These are phyloP conservation scores for Atrichornis clamosus DNA, from an alignment of 2,113 vertebrate species.

Conservation along the genomic window DNA sequence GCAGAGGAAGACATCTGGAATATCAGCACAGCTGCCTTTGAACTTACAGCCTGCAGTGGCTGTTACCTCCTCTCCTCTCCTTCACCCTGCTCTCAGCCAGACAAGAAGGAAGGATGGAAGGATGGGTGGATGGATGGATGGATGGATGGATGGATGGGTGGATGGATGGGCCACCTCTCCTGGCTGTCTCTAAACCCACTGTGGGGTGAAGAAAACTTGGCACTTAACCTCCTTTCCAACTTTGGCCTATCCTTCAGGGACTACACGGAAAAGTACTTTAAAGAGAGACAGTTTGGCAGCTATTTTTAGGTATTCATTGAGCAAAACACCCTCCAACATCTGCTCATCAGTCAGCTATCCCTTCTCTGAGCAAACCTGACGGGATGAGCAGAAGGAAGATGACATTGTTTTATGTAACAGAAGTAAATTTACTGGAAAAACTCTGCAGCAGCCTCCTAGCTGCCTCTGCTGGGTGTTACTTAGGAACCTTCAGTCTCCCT, in stretches of 20 bases:
- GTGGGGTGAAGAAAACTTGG: slow-evolving; percentile 28
- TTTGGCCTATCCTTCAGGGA: slow-evolving; percentile 12
- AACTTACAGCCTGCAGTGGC: not conserved
- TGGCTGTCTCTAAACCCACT: not conserved
- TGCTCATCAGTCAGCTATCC: slow-evolving; percentile 54
- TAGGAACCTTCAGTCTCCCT: not conserved
- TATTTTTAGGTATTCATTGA: slow-evolving; percentile 56
- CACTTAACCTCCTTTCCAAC: slow-evolving; percentile 27
- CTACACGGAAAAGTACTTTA: slow-evolving; percentile 65
- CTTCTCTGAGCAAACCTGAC: slow-evolving; percentile 31
- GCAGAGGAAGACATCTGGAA: not conserved
- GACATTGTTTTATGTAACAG: slow-evolving; percentile 56
- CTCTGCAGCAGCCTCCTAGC: not conserved
- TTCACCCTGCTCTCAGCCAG: not conserved
- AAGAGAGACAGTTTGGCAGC: not conserved
- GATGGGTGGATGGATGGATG: not conserved
- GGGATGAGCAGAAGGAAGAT: slow-evolving; percentile 16
- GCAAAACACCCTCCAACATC: slow-evolving; percentile 49
- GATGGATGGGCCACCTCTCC: not conserved
- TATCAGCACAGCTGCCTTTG: not conserved
- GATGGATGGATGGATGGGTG: not conserved
- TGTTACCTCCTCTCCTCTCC: not conserved
- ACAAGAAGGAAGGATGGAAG: not conserved
- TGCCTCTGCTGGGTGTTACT: not conserved
- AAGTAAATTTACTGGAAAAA: slow-evolving; percentile 51